A percentile compares a stretch with the other conserved stretches of the same genome.
Evolutionary conservation across 2,888 invertebrate genomes (phyloP).

Genomic region (Chrysopilus asiliformis): DNA sequence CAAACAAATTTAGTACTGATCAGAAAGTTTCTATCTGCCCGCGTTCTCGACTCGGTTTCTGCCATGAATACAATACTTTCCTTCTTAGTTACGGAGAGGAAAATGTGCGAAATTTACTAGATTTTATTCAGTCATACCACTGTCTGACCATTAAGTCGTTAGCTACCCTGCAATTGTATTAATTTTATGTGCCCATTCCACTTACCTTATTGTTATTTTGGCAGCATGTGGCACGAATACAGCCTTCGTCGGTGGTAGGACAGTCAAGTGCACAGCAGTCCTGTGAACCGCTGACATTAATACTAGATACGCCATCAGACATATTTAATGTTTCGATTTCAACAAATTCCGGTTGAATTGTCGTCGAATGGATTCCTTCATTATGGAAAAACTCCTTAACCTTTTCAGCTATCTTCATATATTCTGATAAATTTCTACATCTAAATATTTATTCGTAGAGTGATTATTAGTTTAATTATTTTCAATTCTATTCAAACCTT

Average conservation of each 20-base stretch:
- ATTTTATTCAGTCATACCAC: no score
- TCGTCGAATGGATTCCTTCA: slow-evolving; percentile 96
- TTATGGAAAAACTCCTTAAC: slow-evolving; percentile 97
- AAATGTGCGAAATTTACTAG: not conserved
- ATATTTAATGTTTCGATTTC: slow-evolving; percentile 50
- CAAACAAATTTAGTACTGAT: no score
- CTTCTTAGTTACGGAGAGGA: no score
- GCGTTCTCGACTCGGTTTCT: no score
- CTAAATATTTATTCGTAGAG: no score
- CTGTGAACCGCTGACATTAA: slow-evolving; percentile 39
- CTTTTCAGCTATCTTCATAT: slow-evolving; percentile 93
- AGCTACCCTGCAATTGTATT: not conserved
- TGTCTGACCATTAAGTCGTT: no score
- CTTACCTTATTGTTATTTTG: slow-evolving; percentile 35
- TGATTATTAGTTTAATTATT: not conserved
- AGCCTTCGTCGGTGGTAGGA: slow-evolving; percentile 69
- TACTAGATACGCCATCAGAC: slow-evolving; percentile 35
- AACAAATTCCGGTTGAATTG: slow-evolving; percentile 95
- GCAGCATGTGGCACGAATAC: slow-evolving; percentile 79
- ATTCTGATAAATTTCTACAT: slow-evolving; percentile 86
- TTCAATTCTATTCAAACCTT: slow-evolving; percentile 39
- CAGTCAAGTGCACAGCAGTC: slow-evolving; percentile 73
- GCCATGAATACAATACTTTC: no score
- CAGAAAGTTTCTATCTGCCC: no score
- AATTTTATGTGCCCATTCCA: slow-evolving; percentile 1